phyloP scores from a whole-genome alignment of 2,797 vertebrate genomes.

The Rhadinocentrus ornatus region DNA sequence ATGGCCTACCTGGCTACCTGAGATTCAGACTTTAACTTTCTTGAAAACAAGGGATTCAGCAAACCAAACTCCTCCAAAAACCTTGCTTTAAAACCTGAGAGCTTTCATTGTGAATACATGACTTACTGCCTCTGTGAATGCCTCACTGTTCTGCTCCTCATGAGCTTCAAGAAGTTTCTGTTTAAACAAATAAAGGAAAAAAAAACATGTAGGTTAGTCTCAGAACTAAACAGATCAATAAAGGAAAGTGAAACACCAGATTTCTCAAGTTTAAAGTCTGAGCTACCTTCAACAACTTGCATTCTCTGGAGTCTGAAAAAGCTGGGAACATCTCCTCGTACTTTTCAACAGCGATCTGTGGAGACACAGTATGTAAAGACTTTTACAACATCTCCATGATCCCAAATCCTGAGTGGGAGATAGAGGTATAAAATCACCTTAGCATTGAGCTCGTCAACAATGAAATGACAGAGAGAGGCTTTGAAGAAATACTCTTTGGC shows the following conservation, averaged over 20 bases:
- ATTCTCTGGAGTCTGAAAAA: constrained; percentile 97
- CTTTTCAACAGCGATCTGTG: constrained; percentile 95
- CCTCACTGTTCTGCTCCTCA: constrained; percentile 96
- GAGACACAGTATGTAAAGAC: constrained; percentile 36
- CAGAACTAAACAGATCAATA: constrained; percentile 9
- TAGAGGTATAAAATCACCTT: constrained; percentile 81
- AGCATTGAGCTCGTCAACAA: constrained; percentile 96
- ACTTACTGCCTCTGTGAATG: constrained; percentile 98
- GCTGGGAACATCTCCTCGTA: constrained; percentile 99
- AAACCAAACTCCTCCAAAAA: constrained; percentile 18
- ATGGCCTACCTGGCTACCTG: not conserved
- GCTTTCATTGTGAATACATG: constrained; percentile 14
- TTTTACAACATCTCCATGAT: not conserved
- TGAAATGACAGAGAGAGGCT: constrained; percentile 97
- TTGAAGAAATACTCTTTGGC: constrained; percentile 99
- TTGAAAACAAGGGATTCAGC: constrained; percentile 15
- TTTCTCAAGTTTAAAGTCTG: not conserved
- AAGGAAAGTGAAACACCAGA: not conserved
- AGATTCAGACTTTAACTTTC: not conserved
- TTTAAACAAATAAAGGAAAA: constrained; percentile 42
- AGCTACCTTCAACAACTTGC: constrained; percentile 95
- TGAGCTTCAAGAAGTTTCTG: constrained; percentile 99
- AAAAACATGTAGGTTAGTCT: constrained; percentile 49
- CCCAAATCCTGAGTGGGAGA: not conserved
- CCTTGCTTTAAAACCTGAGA: not conserved